These are phyloP conservation scores for Rapana venosa DNA, from an alignment of 2,888 invertebrate species.

Conservation along the genomic window DNA sequence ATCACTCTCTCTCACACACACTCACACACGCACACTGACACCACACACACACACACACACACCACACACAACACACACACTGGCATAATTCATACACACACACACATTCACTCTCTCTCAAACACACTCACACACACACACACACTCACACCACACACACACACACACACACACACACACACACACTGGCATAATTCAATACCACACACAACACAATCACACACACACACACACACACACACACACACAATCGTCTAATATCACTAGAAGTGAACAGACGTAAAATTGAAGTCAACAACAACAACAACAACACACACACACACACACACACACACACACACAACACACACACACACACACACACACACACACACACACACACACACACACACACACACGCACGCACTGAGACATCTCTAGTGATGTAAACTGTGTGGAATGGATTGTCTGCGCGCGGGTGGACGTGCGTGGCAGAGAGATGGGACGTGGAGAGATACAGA, in stretches of 20 bases:
- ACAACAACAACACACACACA: too few species aligned
- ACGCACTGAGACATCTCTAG: neutral
- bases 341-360: conserved; percentile 20
- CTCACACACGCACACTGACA: neutral
- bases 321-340: conserved; percentile 22
- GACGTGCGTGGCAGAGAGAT: neutral
- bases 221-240: conserved; percentile 9
- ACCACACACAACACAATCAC: too few species aligned
- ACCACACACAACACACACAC: conserved; percentile 12
- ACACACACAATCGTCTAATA: too few species aligned
- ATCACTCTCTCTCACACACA: neutral
- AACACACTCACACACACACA: conserved; percentile 5
- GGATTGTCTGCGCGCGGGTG: neutral
- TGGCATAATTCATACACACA: neutral
- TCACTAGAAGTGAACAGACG: too few species aligned
- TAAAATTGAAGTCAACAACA: too few species aligned
- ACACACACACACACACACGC: conserved; percentile 6
- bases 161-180: conserved; percentile 4
- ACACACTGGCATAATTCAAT: neutral
- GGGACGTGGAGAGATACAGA: neutral
- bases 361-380: too few species aligned
- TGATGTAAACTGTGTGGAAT: neutral
- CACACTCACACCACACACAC: conserved; percentile 5
- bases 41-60: neutral
- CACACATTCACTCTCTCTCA: too few species aligned